phyloP scores from a whole-genome alignment of 2,888 invertebrate species.

The Mimachlamys varia region DNA sequence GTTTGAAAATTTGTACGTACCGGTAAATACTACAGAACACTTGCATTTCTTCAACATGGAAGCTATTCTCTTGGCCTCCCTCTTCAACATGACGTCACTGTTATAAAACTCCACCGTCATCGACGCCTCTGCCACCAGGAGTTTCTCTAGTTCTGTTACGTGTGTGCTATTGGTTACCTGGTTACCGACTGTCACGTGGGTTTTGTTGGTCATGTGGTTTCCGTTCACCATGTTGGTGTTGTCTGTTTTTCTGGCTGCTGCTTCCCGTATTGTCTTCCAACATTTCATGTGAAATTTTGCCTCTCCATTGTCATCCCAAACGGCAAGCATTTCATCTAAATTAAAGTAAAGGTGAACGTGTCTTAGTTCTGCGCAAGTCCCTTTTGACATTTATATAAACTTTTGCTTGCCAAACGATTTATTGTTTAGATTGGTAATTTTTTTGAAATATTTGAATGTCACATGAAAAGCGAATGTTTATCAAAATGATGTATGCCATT shows the following conservation, averaged over 20 bases:
- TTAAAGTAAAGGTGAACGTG: not conserved
- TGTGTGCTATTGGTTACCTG: not conserved
- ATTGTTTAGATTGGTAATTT: too few relatives aligned
- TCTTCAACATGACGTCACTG: not conserved
- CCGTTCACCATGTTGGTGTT: not conserved
- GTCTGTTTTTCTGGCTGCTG: not conserved
- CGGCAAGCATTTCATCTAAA: not conserved
- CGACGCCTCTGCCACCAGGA: not conserved
- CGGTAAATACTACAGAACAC: not conserved
- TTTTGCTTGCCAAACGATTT: too few relatives aligned
- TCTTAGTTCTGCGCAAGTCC: too few relatives aligned
- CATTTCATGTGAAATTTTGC: slow-evolving; percentile 31
- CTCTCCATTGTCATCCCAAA: not conserved
- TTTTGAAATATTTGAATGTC: too few relatives aligned
- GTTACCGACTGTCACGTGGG: not conserved
- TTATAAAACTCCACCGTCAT: not conserved
- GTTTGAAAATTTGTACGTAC: not conserved
- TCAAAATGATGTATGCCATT: too few relatives aligned
- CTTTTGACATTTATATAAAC: too few relatives aligned
- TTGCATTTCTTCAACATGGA: slow-evolving; percentile 6
- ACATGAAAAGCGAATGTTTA: too few relatives aligned
- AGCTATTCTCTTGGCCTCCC: slow-evolving; percentile 8
- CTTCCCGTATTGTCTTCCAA: not conserved
- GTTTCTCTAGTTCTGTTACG: not conserved
- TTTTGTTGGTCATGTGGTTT: not conserved